Evolutionary conservation across 2,888 invertebrate genomes (phyloP).

Genomic region (Ecdyonurus torrentis): DNA sequence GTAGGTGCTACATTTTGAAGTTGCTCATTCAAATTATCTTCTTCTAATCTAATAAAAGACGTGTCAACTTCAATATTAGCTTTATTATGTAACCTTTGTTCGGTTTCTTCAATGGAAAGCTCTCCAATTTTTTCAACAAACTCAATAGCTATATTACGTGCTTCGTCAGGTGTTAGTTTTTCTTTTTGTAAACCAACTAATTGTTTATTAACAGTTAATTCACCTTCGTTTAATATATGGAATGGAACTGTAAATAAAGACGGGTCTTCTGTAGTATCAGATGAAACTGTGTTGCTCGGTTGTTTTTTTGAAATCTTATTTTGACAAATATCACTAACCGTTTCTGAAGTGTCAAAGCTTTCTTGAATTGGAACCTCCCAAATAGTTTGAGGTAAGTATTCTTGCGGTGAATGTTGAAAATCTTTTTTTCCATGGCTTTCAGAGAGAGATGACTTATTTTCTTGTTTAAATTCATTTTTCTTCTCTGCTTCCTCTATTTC

Average conservation of each 20-base stretch:
- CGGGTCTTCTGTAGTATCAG: background rate
- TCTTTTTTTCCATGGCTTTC: conserved; percentile 11
- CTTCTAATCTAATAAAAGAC: too few species aligned
- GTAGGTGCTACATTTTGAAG: too few species aligned
- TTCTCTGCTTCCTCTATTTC: conserved; percentile 33
- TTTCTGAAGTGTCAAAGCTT: background rate
- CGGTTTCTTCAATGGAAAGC: too few species aligned
- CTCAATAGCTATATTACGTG: conserved; percentile 31
- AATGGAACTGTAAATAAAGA: background rate
- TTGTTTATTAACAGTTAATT: too few species aligned
- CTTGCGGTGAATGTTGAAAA: conserved; percentile 19
- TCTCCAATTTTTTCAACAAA: conserved; percentile 35
- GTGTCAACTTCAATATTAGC: too few species aligned
- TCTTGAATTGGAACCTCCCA: conserved; percentile 33
- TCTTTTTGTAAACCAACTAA: too few species aligned
- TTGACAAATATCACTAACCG: conserved; percentile 1
- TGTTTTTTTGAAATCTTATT: background rate
- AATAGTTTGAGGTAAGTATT: conserved; percentile 31
- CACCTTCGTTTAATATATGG: too few species aligned
- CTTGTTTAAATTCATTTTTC: conserved; percentile 27
- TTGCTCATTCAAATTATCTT: too few species aligned
- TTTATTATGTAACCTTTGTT: too few species aligned
- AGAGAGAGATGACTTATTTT: conserved; percentile 21
- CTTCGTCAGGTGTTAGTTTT: conserved; percentile 30
- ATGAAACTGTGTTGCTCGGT: background rate